These are phyloP conservation scores for Aspidiotus rigidus DNA, from an alignment of 2,888 invertebrate genomes.

Conservation along the genomic window DNA sequence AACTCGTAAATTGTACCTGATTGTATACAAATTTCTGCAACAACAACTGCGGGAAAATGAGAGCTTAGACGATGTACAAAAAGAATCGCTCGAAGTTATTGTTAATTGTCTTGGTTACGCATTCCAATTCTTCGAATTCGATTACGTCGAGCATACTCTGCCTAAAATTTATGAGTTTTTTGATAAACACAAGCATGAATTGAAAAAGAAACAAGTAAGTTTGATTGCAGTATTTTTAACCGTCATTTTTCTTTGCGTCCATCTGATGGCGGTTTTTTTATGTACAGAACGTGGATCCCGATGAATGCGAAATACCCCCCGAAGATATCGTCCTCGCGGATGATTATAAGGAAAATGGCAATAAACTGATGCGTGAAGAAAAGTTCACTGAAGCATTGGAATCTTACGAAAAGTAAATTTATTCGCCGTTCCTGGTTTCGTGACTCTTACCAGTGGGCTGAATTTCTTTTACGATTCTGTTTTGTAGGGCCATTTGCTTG, in stretches of 20 bases:
- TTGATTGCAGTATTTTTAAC: not conserved
- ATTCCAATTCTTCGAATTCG: constrained; percentile 30
- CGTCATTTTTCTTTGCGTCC: not conserved
- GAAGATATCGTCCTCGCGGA: constrained; percentile 54
- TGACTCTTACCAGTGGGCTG: constrained; percentile 10
- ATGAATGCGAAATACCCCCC: constrained; percentile 45
- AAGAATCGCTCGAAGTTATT: constrained; percentile 35
- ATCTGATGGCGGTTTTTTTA: not conserved
- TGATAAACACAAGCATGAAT: constrained; percentile 20
- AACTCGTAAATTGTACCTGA: constrained; percentile 19
- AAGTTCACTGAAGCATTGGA: constrained; percentile 70
- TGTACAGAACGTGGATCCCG: constrained; percentile 11
- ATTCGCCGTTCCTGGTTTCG: not conserved
- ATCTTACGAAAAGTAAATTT: constrained; percentile 60
- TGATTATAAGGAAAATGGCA: constrained; percentile 76
- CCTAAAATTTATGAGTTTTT: constrained; percentile 24
- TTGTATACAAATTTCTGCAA: constrained; percentile 27
- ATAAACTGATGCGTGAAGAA: constrained; percentile 76
- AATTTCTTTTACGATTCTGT: not conserved
- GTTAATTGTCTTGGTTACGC: constrained; percentile 35
- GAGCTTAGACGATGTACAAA: constrained; percentile 20
- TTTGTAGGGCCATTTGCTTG: constrained; percentile 69
- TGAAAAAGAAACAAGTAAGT: constrained; percentile 22
- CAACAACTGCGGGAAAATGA: constrained; percentile 22
- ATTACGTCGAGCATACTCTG: constrained; percentile 17